Evolutionary conservation across 1,140 invertebrate species (phyloP).

Genomic region (Capitella teleta): DNA sequence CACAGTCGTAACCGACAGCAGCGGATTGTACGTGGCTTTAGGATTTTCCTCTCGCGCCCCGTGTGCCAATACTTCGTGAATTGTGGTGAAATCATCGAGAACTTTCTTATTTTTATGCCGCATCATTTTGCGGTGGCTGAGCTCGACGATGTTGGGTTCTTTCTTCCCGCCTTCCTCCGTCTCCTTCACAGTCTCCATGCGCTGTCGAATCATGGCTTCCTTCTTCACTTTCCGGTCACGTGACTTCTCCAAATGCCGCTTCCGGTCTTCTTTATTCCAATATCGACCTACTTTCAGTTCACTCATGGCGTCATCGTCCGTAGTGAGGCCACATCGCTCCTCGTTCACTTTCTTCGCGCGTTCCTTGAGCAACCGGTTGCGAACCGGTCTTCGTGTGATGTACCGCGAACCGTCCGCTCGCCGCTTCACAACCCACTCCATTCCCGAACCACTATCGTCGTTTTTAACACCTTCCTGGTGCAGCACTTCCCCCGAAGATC

Average conservation of each 20-base stretch:
- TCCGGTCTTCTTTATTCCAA: constrained; percentile 69
- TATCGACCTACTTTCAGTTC: constrained; percentile 69
- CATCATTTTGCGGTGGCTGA: constrained; percentile 46
- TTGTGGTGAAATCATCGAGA: constrained; percentile 46
- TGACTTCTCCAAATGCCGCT: constrained; percentile 59
- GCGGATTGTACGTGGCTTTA: constrained; percentile 27
- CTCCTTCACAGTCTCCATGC: constrained; percentile 40
- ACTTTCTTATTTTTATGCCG: constrained; percentile 41
- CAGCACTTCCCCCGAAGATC: not conserved
- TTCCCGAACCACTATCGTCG: constrained; percentile 24
- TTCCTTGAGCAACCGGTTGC: constrained; percentile 58
- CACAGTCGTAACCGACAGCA: constrained; percentile 40
- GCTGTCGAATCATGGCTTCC: constrained; percentile 28
- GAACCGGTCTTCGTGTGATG: constrained; percentile 59
- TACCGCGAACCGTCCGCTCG: constrained; percentile 66
- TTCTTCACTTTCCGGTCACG: constrained; percentile 49
- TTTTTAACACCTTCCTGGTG: too few species aligned
- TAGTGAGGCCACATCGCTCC: constrained; percentile 61
- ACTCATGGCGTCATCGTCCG: constrained; percentile 70
- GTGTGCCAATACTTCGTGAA: constrained; percentile 46
- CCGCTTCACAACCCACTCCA: constrained; percentile 72
- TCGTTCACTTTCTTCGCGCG: constrained; percentile 57
- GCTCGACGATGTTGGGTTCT: constrained; percentile 38
- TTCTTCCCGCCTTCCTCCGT: constrained; percentile 28
- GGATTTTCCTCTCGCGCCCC: constrained; percentile 35